These are phyloP conservation scores for Clarias fuscus DNA, from an alignment of 2,797 vertebrate species.

Conservation along the genomic window DNA sequence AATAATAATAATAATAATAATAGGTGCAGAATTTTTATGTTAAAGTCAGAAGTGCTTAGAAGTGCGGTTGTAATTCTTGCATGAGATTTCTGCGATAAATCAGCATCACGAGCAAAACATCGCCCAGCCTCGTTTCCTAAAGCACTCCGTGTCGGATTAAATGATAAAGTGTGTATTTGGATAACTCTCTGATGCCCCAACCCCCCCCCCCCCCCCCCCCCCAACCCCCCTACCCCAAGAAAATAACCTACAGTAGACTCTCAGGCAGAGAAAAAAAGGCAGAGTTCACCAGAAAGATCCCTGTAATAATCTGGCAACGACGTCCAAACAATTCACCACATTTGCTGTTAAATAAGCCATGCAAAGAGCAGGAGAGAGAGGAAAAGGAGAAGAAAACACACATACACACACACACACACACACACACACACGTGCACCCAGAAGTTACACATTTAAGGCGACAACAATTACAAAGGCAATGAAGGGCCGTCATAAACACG, in stretches of 20 bases:
- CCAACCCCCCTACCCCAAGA: not conserved
- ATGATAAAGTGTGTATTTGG: not conserved
- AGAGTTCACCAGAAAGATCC: not conserved
- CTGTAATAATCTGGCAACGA: conserved; percentile 6
- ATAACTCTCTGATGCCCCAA: too few species aligned
- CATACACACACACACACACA: conserved; percentile 17
- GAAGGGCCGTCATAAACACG: conserved; percentile 37
- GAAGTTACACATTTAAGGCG: conserved; percentile 24
- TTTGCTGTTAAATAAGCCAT: conserved; percentile 36
- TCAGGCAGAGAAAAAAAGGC: not conserved
- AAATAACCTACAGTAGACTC: not conserved
- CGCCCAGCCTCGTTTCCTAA: not conserved
- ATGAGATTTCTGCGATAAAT: not conserved
- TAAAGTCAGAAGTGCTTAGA: not conserved
- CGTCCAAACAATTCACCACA: conserved; percentile 29
- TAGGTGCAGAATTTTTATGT: too few species aligned
- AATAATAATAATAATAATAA: not conserved
- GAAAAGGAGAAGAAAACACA: not conserved
- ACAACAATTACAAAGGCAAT: conserved; percentile 34
- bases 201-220: too few species aligned
- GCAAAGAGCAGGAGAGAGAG: not conserved
- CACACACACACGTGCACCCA: not conserved
- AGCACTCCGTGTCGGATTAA: not conserved
- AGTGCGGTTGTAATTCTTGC: too few species aligned
- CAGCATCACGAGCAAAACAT: not conserved